These are phyloP conservation scores for Heteromormyrus szaboi DNA, from an alignment of 2,797 vertebrate genomes.

Conservation along the genomic window DNA sequence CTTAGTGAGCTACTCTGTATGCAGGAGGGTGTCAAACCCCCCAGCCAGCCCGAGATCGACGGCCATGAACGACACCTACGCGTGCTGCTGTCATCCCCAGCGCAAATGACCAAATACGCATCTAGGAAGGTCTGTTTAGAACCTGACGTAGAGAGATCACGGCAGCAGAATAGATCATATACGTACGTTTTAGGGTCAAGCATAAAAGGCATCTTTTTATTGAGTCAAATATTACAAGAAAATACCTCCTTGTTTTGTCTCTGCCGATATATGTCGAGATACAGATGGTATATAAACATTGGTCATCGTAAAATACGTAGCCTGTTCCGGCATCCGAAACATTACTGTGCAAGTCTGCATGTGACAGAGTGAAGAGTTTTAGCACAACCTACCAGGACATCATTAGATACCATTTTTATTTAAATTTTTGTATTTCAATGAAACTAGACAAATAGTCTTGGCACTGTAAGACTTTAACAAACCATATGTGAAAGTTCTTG, in stretches of 20 bases:
- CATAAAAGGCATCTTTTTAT: neutral
- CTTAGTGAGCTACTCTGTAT: neutral
- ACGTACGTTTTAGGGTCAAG: conserved; percentile 39
- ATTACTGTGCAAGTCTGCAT: conserved; percentile 22
- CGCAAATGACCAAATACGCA: conserved; percentile 24
- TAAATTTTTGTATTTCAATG: neutral
- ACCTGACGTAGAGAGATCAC: conserved; percentile 54
- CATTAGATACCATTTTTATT: neutral
- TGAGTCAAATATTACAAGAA: neutral
- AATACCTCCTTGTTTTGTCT: conserved; percentile 39
- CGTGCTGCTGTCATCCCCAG: neutral
- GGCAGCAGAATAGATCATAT: conserved; percentile 42
- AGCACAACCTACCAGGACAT: neutral
- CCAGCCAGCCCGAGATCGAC: conserved; percentile 47
- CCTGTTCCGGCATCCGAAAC: conserved; percentile 4
- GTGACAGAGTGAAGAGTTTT: conserved; percentile 7
- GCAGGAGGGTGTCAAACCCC: neutral
- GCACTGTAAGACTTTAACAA: neutral
- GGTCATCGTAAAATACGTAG: neutral
- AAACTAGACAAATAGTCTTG: neutral
- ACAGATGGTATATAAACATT: neutral
- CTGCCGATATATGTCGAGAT: neutral
- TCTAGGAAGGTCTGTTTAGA: conserved; percentile 42
- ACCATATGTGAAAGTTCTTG: neutral
- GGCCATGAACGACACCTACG: neutral